Base-by-base conservation (phyloP, 2,113 vertebrate genomes). In the Gymnocephalus cernua region DNA sequence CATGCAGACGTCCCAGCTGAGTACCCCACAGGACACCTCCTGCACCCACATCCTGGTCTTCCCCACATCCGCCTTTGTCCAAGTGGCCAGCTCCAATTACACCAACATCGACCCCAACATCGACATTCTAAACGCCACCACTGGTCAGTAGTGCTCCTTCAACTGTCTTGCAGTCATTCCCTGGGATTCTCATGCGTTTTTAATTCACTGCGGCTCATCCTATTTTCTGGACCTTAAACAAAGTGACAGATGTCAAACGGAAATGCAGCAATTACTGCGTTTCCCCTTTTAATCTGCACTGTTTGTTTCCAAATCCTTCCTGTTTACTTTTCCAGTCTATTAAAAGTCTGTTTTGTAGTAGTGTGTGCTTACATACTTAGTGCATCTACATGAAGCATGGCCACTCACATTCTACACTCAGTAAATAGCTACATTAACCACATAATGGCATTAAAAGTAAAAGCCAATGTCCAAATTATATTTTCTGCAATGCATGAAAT, bases 31-130 rank as follows among this genome's bases (percentile, higher is more conserved):
- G 93, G 98, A 99, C 93, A 99, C 97, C 3, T 99, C 98, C 9
- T 99, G 98, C 94, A 99, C 98, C 71, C 98, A 99, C 64, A 99
- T 99, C 79, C 95, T 99, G 56, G 98, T 99, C 86, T 99, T 99
- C 82, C 98, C 98, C 92, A 99, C 98, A 4, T 99, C 98, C 51
- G 97, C 98, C 9, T 97, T 95, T 18, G 97, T 99, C 86, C 97
- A 99, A 91, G 96, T 99, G 86, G 96, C 97, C 73, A 97, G 96
- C 76, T 97, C 96, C 4, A 97, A 95, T 92, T 94, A 97, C 96
- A 86, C 91, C 80, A 91, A 89, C 88, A 98, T 93, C n/a, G 92
- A 99, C 94, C 96, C 86, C 71, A 90, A 98, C 93, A 92, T 98
- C 87, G 97, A 98, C 68, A 95, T 99, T 89, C 98, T 99, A 58